phyloP scores from a whole-genome alignment of 2,113 vertebrate species.

The Chionodraco myersi region DNA sequence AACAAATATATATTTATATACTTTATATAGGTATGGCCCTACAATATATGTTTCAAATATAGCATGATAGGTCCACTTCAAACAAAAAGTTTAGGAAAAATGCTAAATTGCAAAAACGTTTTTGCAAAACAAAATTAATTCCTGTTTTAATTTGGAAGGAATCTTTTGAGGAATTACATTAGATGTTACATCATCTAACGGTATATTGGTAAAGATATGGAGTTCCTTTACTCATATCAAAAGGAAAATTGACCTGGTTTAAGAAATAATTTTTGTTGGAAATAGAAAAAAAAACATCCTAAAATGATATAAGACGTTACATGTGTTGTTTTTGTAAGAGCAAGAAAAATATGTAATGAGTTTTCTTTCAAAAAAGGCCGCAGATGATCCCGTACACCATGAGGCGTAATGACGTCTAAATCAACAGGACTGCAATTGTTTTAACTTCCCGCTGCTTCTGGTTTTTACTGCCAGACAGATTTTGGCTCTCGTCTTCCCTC shows the following conservation, averaged over 20 bases:
- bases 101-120: neutral
- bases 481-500: conserved; percentile 87
- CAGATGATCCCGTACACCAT: conserved; percentile 46
- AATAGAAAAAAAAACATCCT: neutral
- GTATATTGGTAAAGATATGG: neutral
- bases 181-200: neutral
- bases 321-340: neutral
- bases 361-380: neutral
- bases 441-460: conserved; percentile 88
- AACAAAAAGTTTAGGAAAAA: neutral
- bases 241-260: too few species aligned
- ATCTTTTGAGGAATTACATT: neutral
- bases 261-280: neutral
- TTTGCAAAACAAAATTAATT: neutral
- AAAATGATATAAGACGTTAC: neutral
- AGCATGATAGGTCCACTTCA: neutral
- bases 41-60: too few species aligned
- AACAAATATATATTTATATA: too few species aligned
- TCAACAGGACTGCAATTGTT: conserved; percentile 85
- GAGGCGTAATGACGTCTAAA: conserved; percentile 86
- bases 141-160: neutral
- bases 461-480: conserved; percentile 88
- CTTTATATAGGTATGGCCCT: too few species aligned
- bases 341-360: conserved; percentile 4
- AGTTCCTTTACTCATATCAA: neutral